Conservation (phyloP, 2,888 invertebrate genomes). For the Trissoscelio sp. region DNA sequence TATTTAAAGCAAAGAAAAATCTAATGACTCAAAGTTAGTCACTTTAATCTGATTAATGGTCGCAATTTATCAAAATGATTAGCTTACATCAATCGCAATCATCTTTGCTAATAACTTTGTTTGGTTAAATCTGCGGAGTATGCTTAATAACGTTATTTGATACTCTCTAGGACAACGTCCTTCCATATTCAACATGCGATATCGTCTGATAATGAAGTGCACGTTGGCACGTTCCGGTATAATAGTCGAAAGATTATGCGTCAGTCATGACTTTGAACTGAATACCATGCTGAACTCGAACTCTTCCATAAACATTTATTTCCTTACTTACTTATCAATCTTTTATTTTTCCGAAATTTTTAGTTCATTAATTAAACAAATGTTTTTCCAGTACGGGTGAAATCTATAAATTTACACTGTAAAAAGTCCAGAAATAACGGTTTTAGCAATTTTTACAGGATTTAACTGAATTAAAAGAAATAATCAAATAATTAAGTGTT, state of each 20-base stretch:
- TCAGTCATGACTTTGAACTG: constrained; percentile 76
- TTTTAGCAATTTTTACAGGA: no score
- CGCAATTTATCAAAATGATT: neutral
- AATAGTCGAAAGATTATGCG: constrained; percentile 63
- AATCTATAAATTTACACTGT: no score
- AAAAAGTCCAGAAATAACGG: no score
- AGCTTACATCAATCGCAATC: neutral
- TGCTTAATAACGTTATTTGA: constrained; percentile 52
- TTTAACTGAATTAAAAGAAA: no score
- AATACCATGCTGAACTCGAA: constrained; percentile 12
- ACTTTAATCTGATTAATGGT: no score
- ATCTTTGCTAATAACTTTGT: neutral
- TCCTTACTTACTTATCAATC: no score
- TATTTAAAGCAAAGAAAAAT: no score
- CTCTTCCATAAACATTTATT: constrained; percentile 1
- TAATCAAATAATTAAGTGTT: no score
- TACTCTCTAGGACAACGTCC: constrained; percentile 63
- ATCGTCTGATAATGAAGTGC: constrained; percentile 68
- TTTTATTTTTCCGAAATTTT: no score
- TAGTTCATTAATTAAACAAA: no score
- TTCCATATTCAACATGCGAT: constrained; percentile 71
- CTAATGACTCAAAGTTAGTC: no score
- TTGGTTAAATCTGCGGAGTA: constrained; percentile 23
- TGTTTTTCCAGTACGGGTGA: no score
- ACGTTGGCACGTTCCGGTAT: constrained; percentile 63